Percentiles rank a stretch among this genome's conserved stretches.
Evolutionary conservation across 92 coral and sea anemone species (phyloP).

Genomic region (Umimayanthus chanpuru): DNA sequence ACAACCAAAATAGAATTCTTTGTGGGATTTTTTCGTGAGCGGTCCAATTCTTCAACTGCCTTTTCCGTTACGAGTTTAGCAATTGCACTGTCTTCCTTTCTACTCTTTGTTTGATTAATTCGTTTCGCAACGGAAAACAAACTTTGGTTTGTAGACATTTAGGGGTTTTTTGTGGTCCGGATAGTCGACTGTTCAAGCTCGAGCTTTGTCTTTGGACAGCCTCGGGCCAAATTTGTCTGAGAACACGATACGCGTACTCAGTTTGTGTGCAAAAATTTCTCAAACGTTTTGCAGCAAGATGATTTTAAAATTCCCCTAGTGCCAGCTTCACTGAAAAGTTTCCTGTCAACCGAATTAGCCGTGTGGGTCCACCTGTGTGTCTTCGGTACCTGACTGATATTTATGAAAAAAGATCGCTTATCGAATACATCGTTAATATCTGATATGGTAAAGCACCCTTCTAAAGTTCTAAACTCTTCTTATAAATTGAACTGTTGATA

Average conservation of each 20-base stretch:
- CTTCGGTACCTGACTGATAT: neutral
- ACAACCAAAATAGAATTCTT: conserved; percentile 7
- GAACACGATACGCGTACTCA: neutral
- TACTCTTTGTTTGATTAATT: neutral
- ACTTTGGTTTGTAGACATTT: neutral
- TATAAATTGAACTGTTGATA: neutral
- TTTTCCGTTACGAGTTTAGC: neutral
- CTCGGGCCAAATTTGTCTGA: neutral
- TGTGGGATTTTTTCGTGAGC: conserved; percentile 4
- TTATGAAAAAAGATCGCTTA: neutral
- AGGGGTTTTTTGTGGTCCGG: neutral
- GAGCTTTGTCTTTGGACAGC: neutral
- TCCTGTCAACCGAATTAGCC: neutral
- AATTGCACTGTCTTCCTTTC: neutral
- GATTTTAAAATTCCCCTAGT: neutral
- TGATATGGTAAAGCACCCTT: neutral
- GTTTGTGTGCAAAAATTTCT: neutral
- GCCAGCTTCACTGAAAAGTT: neutral
- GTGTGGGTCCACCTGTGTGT: neutral
- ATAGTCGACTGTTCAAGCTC: neutral
- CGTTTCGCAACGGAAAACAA: conserved; percentile 1
- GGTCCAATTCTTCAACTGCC: conserved; percentile 7
- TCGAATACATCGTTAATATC: neutral
- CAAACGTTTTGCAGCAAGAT: neutral
- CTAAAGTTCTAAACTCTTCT: neutral